A percentile compares a stretch with the other conserved stretches of the same genome.
Evolutionary conservation across 2,888 invertebrate species (phyloP).

Genomic region (Autographa pulchrina): DNA sequence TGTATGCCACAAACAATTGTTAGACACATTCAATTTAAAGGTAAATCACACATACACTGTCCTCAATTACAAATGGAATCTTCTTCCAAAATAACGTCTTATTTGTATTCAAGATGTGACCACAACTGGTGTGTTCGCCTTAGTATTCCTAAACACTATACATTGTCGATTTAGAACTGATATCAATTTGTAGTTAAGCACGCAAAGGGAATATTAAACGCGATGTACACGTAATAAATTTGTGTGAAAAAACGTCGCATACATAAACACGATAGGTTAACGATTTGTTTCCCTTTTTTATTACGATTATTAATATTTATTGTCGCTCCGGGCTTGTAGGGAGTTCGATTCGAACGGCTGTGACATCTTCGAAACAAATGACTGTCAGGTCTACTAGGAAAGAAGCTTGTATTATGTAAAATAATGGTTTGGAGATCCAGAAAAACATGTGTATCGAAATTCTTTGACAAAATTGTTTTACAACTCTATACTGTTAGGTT

Average conservation of each 20-base stretch:
- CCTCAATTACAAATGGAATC: constrained; percentile 58
- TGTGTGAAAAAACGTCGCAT: constrained; percentile 55
- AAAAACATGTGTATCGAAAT: constrained; percentile 30
- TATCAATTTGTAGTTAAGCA: constrained; percentile 85
- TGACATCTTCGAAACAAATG: constrained; percentile 49
- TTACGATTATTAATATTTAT: constrained; percentile 63
- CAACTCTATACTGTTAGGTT: background rate
- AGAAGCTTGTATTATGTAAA: constrained; percentile 45
- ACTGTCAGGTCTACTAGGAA: constrained; percentile 23
- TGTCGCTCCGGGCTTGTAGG: constrained; percentile 44
- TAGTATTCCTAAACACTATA: constrained; percentile 77
- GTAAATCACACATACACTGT: constrained; percentile 59
- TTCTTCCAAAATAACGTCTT: constrained; percentile 68
- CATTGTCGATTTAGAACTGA: constrained; percentile 82
- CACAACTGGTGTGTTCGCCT: constrained; percentile 72
- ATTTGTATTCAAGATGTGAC: constrained; percentile 75
- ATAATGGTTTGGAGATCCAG: constrained; percentile 31
- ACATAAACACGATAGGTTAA: constrained; percentile 58
- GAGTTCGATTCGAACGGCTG: constrained; percentile 28
- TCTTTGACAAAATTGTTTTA: constrained; percentile 27
- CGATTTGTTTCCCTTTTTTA: constrained; percentile 58
- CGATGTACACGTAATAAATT: constrained; percentile 61
- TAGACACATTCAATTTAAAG: constrained; percentile 39
- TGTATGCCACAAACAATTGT: constrained; percentile 38
- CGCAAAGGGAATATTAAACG: constrained; percentile 72